These are phyloP conservation scores for Octopus sinensis DNA, from an alignment of 1,140 invertebrate species.

Conservation along the genomic window DNA sequence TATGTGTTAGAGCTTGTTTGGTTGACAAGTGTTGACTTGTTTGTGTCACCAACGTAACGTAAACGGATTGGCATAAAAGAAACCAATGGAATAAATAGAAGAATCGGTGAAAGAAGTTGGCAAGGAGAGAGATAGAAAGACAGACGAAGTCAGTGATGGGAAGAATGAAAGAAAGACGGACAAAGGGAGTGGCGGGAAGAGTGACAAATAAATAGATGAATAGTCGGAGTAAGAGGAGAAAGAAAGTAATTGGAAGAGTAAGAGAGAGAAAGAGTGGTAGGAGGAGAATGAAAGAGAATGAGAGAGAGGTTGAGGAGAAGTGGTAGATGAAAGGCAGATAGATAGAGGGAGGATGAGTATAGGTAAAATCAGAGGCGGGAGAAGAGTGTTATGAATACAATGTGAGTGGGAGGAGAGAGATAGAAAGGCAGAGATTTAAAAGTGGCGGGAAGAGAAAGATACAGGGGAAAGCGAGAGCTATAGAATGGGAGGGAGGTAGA, in stretches of 20 bases:
- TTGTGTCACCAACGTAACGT: too few relatives aligned
- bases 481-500: background rate
- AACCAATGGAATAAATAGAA: too few relatives aligned
- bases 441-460: too few relatives aligned
- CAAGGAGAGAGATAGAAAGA: background rate
- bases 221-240: background rate
- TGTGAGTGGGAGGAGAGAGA: background rate
- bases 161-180: background rate
- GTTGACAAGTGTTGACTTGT: too few relatives aligned
- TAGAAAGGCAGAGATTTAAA: too few relatives aligned
- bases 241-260: constrained; percentile 19
- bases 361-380: background rate
- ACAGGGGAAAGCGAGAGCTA: background rate
- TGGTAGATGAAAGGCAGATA: background rate
- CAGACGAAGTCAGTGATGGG: background rate
- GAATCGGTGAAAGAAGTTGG: too few relatives aligned
- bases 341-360: background rate
- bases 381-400: background rate
- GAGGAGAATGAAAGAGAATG: background rate
- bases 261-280: background rate
- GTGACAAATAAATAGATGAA: constrained; percentile 13
- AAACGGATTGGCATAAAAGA: too few relatives aligned
- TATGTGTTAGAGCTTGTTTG: too few relatives aligned
- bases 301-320: background rate
- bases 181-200: background rate